A percentile compares a stretch with the other conserved stretches of the same genome.
These are phyloP conservation scores for Globodera ellingtonae DNA, from an alignment of 1,140 invertebrate genomes.

Conservation along the genomic window DNA sequence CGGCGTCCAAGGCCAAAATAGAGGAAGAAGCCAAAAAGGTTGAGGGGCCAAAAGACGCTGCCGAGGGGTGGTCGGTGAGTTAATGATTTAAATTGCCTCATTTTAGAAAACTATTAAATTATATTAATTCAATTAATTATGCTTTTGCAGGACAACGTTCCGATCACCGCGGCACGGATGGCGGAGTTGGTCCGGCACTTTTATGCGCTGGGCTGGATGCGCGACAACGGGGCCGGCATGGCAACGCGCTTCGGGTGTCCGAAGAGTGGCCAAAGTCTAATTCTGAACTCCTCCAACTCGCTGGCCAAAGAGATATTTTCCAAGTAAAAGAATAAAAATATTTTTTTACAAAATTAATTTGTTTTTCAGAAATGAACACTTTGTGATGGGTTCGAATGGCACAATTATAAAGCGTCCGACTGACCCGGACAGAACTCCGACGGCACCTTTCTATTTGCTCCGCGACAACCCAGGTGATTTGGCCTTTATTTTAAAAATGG, in stretches of 20 bases:
- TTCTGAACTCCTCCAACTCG: conserved; percentile 6
- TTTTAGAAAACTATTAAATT: background rate
- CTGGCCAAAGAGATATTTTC: conserved; percentile 13
- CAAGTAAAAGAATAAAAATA: background rate
- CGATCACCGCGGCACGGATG: conserved; percentile 22
- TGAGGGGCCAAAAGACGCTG: no score
- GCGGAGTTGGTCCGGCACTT: conserved; percentile 32
- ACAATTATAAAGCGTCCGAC: background rate
- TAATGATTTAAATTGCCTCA: background rate
- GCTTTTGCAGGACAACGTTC: conserved; percentile 12
- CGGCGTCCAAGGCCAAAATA: no score
- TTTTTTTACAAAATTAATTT: background rate
- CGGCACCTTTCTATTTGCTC: background rate
- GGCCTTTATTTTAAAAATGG: background rate
- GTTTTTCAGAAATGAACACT: background rate
- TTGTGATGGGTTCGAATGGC: background rate
- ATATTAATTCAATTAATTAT: background rate
- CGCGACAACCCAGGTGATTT: background rate
- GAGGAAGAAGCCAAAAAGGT: no score
- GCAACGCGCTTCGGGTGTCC: background rate
- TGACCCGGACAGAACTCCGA: background rate
- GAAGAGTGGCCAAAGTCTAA: background rate
- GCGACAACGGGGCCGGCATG: conserved; percentile 83
- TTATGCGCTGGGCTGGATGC: conserved; percentile 29
- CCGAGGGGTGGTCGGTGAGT: conserved; percentile 11